These are phyloP conservation scores for Acleris sparsana DNA, from an alignment of 2,888 invertebrate species.

Conservation along the genomic window DNA sequence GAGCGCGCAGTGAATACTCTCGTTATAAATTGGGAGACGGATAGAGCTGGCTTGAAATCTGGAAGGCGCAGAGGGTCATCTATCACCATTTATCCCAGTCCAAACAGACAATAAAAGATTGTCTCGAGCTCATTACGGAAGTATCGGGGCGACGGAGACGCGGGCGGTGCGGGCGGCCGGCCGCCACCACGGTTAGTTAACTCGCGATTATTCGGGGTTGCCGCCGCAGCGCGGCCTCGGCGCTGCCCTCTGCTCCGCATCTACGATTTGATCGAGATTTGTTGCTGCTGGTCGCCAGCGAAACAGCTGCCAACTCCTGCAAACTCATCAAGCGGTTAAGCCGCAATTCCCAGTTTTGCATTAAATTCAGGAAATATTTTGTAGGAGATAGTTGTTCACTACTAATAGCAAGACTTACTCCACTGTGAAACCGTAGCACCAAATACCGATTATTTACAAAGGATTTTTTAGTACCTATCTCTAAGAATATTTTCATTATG, in stretches of 20 bases:
- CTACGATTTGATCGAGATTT: constrained; percentile 47
- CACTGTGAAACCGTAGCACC: too few relatives aligned
- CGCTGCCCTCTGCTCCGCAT: constrained; percentile 42
- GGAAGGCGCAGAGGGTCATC: constrained; percentile 65
- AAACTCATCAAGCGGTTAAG: constrained; percentile 34
- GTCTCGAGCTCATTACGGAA: constrained; percentile 67
- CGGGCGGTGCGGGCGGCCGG: constrained; percentile 41
- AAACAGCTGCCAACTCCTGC: constrained; percentile 36
- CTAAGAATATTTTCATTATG: too few relatives aligned
- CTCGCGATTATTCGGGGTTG: constrained; percentile 51
- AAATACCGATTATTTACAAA: too few relatives aligned
- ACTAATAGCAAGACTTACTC: neutral
- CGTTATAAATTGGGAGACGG: constrained; percentile 63
- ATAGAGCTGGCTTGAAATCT: constrained; percentile 65
- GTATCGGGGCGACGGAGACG: constrained; percentile 52
- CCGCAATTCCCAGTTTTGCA: constrained; percentile 22
- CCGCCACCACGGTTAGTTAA: constrained; percentile 60
- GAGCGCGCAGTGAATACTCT: constrained; percentile 49
- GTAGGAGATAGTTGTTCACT: neutral
- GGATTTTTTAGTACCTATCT: too few relatives aligned
- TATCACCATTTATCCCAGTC: constrained; percentile 78
- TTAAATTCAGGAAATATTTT: constrained; percentile 23
- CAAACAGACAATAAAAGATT: constrained; percentile 74
- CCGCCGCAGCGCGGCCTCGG: constrained; percentile 35
- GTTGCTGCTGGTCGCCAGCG: constrained; percentile 39